Percentiles rank a stretch among this genome's conserved stretches.
Conservation (phyloP, 1,140 invertebrate genomes). For the Lithobius niger region DNA sequence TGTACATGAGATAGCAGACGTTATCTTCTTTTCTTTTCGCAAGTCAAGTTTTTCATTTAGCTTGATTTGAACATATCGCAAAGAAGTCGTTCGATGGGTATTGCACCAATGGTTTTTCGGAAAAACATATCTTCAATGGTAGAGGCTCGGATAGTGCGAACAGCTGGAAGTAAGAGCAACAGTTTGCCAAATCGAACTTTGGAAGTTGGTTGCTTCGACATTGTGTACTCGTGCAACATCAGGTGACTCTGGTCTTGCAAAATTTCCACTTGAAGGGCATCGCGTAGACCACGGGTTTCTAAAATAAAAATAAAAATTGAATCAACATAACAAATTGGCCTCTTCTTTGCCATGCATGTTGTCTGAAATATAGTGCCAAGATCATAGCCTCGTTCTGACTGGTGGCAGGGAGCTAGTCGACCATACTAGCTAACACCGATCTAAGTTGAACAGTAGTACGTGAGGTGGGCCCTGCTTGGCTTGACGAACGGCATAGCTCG, state of each 20-base stretch:
- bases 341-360: no score
- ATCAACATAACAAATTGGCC: neutral
- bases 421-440: no score
- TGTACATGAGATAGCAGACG: no score
- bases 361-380: no score
- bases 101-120: slow-evolving; percentile 50
- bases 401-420: no score
- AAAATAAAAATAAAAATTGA: slow-evolving; percentile 7
- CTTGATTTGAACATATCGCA: slow-evolving; percentile 40
- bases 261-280: slow-evolving; percentile 46
- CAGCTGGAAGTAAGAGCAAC: slow-evolving; percentile 49
- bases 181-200: slow-evolving; percentile 52
- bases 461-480: no score
- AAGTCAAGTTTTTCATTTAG: no score
- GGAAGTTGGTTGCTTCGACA: slow-evolving; percentile 17
- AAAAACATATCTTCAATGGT: slow-evolving; percentile 52
- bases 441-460: no score
- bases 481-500: no score
- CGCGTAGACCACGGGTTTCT: slow-evolving; percentile 51
- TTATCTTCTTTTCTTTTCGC: no score
- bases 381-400: no score
- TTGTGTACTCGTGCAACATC: slow-evolving; percentile 46
- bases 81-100: slow-evolving; percentile 50
- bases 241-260: slow-evolving; percentile 63
- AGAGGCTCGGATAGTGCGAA: slow-evolving; percentile 39